phyloP scores from a whole-genome alignment of 2,797 vertebrate species.

The Gallinago stenura region DNA sequence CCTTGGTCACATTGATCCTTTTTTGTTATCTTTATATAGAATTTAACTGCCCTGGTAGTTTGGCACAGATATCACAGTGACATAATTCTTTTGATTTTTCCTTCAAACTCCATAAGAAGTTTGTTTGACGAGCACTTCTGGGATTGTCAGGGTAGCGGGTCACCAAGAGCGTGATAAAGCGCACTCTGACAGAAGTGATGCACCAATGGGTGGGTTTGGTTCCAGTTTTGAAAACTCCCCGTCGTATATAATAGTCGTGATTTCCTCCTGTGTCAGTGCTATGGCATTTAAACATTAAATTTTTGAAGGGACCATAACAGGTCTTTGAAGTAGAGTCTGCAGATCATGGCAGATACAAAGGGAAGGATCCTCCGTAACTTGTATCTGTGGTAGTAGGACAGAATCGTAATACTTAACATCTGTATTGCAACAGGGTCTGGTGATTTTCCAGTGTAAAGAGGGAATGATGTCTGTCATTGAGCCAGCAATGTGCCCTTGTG shows the following conservation, averaged over 20 bases:
- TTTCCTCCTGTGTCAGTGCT: neutral
- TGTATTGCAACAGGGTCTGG: neutral
- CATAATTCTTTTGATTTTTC: neutral
- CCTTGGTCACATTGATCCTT: neutral
- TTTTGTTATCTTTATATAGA: neutral
- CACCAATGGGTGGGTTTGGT: neutral
- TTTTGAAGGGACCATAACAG: neutral
- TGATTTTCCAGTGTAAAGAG: neutral
- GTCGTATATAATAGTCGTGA: neutral
- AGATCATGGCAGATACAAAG: rapidly evolving
- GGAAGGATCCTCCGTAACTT: no score
- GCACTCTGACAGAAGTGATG: neutral
- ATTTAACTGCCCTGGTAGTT: neutral
- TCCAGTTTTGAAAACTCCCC: neutral
- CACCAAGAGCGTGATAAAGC: rapidly evolving
- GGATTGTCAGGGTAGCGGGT: neutral
- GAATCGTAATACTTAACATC: neutral
- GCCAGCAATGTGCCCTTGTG: no score
- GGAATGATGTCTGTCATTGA: neutral
- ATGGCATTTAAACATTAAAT: neutral
- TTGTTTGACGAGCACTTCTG: neutral
- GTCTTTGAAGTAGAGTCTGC: neutral
- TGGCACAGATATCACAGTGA: neutral
- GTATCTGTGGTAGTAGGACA: neutral
- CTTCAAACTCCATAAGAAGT: neutral